phyloP scores from a whole-genome alignment of 2,113 vertebrate species.

The Pholis gunnellus region DNA sequence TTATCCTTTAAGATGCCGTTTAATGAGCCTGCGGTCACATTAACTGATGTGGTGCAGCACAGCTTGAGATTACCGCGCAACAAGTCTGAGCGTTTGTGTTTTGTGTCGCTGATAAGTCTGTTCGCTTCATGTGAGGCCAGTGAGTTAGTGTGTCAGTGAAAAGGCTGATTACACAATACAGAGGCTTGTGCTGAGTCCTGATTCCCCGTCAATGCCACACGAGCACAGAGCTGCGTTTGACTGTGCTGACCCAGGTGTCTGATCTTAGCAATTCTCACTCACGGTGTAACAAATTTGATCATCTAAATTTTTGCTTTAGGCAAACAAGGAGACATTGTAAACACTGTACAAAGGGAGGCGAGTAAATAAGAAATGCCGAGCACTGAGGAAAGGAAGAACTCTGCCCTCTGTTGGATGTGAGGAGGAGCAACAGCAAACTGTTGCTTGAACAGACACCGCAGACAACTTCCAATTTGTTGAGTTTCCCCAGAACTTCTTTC shows the following conservation, averaged over 20 bases:
- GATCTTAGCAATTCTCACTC: conserved; percentile 41
- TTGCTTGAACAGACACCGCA: conserved; percentile 16
- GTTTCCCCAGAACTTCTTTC: conserved; percentile 59
- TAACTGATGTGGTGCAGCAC: conserved; percentile 46
- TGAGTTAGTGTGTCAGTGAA: conserved; percentile 57
- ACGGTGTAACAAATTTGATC: conserved; percentile 7
- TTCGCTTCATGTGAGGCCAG: conserved; percentile 49
- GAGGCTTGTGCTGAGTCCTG: conserved; percentile 35
- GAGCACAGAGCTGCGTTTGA: conserved; percentile 33
- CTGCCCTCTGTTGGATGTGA: conserved; percentile 60
- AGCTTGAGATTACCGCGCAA: conserved; percentile 46
- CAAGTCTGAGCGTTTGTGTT: conserved; percentile 40
- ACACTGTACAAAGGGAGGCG: conserved; percentile 7
- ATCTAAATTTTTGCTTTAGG: conserved; percentile 25
- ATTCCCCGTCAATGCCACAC: conserved; percentile 39
- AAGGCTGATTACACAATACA: conserved; percentile 60
- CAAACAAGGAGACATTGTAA: conserved; percentile 37
- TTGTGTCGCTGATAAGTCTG: conserved; percentile 51
- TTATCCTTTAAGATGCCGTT: conserved; percentile 37
- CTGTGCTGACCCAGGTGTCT: conserved; percentile 28
- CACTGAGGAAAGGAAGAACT: conserved; percentile 49
- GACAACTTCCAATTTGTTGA: conserved; percentile 32
- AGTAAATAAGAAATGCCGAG: conserved; percentile 19
- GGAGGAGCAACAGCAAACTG: conserved; percentile 27
- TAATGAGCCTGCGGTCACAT: conserved; percentile 54